Evolutionary conservation across 2,113 vertebrate genomes (phyloP).

Genomic region (Scalopus aquaticus): DNA sequence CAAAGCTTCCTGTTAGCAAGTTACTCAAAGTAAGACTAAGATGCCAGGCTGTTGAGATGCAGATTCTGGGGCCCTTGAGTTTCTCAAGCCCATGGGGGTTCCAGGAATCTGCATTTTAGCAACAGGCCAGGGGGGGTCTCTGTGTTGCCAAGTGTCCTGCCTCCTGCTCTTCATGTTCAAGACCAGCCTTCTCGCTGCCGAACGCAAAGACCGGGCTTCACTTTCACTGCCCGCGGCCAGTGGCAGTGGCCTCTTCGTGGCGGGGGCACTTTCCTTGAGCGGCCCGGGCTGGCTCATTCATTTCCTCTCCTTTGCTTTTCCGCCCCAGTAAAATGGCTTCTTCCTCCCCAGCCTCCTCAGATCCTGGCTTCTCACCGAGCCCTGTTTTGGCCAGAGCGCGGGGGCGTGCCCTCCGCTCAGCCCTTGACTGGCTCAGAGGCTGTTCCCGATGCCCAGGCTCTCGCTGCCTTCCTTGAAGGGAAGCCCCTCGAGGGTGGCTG

Average conservation of each 20-base stretch:
- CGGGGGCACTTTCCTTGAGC: neutral
- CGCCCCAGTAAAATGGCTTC: neutral
- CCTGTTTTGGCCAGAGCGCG: too few species aligned
- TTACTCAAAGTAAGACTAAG: neutral
- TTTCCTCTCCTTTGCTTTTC: neutral
- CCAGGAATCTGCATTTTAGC: neutral
- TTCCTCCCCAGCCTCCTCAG: too few species aligned
- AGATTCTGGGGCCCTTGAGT: neutral
- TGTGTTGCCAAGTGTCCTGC: too few species aligned
- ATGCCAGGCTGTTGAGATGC: neutral
- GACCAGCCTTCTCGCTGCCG: neutral
- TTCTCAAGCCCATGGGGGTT: neutral
- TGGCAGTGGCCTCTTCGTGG: too few species aligned
- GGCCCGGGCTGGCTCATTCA: neutral
- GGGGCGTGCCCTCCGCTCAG: too few species aligned
- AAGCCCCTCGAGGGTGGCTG: neutral
- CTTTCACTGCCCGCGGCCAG: too few species aligned
- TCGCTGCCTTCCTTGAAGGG: accelerated
- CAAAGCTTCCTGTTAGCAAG: neutral
- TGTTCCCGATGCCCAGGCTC: neutral
- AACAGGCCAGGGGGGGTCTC: neutral
- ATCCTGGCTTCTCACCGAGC: accelerated
- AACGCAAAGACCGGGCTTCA: neutral
- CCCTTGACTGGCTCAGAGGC: neutral
- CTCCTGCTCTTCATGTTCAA: neutral